Evolutionary conservation across 2,797 vertebrate genomes (phyloP).

Genomic region (Cuniculus paca): DNA sequence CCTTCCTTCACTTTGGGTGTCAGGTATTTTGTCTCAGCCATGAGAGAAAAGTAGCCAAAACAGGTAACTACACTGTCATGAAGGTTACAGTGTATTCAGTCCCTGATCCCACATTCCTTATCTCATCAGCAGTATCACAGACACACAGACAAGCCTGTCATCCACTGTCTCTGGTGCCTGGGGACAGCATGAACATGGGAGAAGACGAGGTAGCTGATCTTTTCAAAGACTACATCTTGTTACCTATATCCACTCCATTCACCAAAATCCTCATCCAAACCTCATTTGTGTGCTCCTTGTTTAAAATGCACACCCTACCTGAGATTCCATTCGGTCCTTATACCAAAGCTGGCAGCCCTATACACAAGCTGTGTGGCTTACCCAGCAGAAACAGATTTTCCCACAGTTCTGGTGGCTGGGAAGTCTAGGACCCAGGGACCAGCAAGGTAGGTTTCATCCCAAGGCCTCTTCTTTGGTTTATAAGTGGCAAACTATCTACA

Average conservation of each 20-base stretch:
- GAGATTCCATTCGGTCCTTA: neutral
- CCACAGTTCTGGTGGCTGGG: neutral
- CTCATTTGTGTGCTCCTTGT: neutral
- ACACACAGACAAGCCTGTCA: neutral
- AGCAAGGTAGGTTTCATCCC: neutral
- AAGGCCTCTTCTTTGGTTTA: neutral
- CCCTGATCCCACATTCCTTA: neutral
- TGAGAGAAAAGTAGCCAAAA: no score
- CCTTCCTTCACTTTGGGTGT: no score
- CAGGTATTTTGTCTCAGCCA: no score
- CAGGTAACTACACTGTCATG: neutral
- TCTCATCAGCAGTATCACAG: neutral
- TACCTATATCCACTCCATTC: neutral
- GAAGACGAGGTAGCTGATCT: neutral
- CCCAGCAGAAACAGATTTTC: neutral
- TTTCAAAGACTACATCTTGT: neutral
- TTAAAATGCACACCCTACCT: neutral
- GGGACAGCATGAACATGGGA: neutral
- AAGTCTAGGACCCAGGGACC: slow-evolving; percentile 8
- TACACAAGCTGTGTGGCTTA: neutral
- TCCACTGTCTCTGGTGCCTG: neutral
- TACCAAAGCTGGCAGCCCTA: neutral
- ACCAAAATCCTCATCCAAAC: neutral
- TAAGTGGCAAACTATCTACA: neutral
- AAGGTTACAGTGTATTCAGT: neutral